Percentiles rank a stretch among this genome's conserved stretches.
Conservation (phyloP, 2,113 vertebrate species). For the Eleginops maclovinus region DNA sequence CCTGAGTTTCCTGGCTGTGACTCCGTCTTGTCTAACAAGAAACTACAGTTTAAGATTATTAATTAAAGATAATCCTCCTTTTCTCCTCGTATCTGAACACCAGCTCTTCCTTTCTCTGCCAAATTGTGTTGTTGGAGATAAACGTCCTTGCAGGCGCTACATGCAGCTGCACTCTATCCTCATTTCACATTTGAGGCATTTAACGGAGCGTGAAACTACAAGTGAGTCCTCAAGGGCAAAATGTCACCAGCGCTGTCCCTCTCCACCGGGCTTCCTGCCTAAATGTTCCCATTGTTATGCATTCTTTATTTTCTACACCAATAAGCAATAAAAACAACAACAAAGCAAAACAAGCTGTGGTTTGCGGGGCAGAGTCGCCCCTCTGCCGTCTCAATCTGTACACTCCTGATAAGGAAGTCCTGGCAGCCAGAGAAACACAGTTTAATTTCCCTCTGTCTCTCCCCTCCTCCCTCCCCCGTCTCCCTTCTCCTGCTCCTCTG, state of each 20-base stretch:
- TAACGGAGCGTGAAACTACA: slow-evolving; percentile 57
- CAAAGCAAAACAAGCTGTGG: slow-evolving; percentile 22
- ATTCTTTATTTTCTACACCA: slow-evolving; percentile 30
- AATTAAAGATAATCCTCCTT: slow-evolving; percentile 61
- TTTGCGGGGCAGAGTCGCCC: background rate
- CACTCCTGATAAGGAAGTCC: slow-evolving; percentile 57
- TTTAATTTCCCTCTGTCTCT: slow-evolving; percentile 22
- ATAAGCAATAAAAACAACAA: slow-evolving; percentile 58
- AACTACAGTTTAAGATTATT: slow-evolving; percentile 45
- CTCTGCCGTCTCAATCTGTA: slow-evolving; percentile 51
- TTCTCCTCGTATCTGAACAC: background rate
- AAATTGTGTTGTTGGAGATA: slow-evolving; percentile 43
- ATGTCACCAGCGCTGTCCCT: slow-evolving; percentile 36
- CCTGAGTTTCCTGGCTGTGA: background rate
- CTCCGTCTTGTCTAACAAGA: slow-evolving; percentile 46
- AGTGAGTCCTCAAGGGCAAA: slow-evolving; percentile 63
- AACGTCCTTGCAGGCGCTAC: slow-evolving; percentile 9
- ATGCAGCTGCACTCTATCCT: slow-evolving; percentile 38
- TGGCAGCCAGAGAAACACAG: slow-evolving; percentile 47
- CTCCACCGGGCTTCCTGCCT: slow-evolving; percentile 30
- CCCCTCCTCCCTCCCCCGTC: background rate
- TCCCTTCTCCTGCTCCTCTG: slow-evolving; percentile 30
- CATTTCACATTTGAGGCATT: slow-evolving; percentile 40
- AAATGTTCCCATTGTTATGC: background rate
- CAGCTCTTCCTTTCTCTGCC: slow-evolving; percentile 13